Base-by-base conservation (phyloP, 2,888 invertebrate genomes). In the Corythucha ciliata region DNA sequence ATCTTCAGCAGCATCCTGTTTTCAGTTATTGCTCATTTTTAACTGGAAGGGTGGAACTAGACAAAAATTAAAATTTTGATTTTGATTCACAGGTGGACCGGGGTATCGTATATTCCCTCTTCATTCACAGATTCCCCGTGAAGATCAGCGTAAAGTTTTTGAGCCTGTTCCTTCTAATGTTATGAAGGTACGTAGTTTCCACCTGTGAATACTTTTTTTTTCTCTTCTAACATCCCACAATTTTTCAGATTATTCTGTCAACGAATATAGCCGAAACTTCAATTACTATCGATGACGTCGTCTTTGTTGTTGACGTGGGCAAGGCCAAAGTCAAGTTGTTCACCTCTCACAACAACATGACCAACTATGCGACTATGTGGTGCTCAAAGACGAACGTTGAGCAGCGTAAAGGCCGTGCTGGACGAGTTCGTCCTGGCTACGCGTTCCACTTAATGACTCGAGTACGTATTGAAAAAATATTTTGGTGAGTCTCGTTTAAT, bases 211-310 rank as follows among this genome's bases (percentile, higher is more conserved):
- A 29, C 8, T 10, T 29, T 29, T 29, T 29, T n/a, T 8, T 18
- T 27, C 12, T 6, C 16, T 10, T 45, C 14, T 34, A 12, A 20
- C 29, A 29, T 29, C 10, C 8, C 29, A 10, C 29, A 10, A n/a
- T 29, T 29, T 66, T 69, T 1, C 68, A 85, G 85, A 85, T 97
- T 49, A 97, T 98, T 63, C 70, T 98, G 14, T 85, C 96, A 0
- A 98, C 98, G 2, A 98, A 98, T 68, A 96, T 98, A 64, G 97
- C 97, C 0, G 98, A 98, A 71, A 92, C 96, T 0, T 93, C 93
- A 5, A 89, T 98, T 59, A 98, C 97, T 0, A 98, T 98, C 60
- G 88, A 98, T 69, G 98, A 98, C 66, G 92, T 98, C 2, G 94
- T 97, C 1, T 97, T 85, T 70, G 97, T 98, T 0, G 87, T 98